phyloP scores from a whole-genome alignment of 23 tunicate genomes.

The Ascidia mentula region DNA sequence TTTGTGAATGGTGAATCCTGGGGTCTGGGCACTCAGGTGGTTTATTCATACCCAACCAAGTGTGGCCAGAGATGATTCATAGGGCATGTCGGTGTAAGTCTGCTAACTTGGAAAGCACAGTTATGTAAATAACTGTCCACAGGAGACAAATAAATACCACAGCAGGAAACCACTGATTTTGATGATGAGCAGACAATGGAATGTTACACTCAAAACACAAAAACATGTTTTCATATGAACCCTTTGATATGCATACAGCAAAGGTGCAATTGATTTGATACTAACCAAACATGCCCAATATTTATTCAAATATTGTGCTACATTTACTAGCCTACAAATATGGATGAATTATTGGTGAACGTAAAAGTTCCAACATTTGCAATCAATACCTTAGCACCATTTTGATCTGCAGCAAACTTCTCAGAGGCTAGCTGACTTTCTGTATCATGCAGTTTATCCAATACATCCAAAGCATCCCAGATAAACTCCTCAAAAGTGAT shows the following conservation, averaged over 20 bases:
- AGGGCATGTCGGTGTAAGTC: neutral
- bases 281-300: too few relatives aligned
- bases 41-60: neutral
- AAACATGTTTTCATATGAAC: too few relatives aligned
- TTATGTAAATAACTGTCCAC: too few relatives aligned
- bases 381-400: slow-evolving; percentile 67
- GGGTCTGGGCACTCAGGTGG: neutral
- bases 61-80: neutral
- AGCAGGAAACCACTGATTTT: too few relatives aligned
- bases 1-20: neutral
- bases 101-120: too few relatives aligned
- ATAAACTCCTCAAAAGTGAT: slow-evolving; percentile 86
- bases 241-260: too few relatives aligned
- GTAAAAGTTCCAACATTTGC: neutral
- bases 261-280: too few relatives aligned
- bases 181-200: too few relatives aligned
- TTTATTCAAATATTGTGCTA: neutral
- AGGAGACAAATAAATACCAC: neutral
- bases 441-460: slow-evolving; percentile 73
- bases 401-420: slow-evolving; percentile 57
- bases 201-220: too few relatives aligned
- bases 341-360: too few relatives aligned
- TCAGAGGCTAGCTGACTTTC: slow-evolving; percentile 57
- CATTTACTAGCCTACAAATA: neutral
- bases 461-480: slow-evolving; percentile 83